Base-by-base conservation (phyloP, 2,113 vertebrate genomes). In the Procapra przewalskii region DNA sequence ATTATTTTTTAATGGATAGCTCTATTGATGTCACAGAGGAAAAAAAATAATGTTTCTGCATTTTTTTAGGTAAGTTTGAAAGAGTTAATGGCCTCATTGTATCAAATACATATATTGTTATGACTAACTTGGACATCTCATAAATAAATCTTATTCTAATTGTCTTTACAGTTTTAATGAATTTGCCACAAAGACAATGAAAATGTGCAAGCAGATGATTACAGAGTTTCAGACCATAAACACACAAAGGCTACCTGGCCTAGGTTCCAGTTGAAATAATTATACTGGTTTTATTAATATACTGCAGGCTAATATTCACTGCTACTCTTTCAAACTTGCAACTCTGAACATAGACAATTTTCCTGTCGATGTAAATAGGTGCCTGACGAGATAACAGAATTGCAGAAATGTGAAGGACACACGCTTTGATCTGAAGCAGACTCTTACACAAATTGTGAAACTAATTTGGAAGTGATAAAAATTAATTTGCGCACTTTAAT, bases 401-500 rank as follows among this genome's bases (percentile, higher is more conserved):
- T 97, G 88, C 82, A 97, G 97, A 95, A 97, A 98, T 97, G 97
- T 98, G 98, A 98, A 95, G 98, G 98, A 96, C 98, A 98, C 98
- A 98, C 98, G 98, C 98, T 98, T 98, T 98, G 97, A 98, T 98
- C 98, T 98, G 98, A 98, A 99, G 98, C 97, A 98, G 98, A 98
- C 98, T 97, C 93, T 94, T 96, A 96, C 97, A 98, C 98, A 99
- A 99, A 98, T 98, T 98, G 98, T 98, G 98, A 99, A 99, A 98
- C 98, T 99, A 98, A 99, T 99, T 99, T 99, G 98, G 97, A 99
- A 99, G 99, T 99, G 99, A 99, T 98, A 99, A 99, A 99, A 99
- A 99, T 99, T 99, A 99, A 99, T 99, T 99, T 99, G 99, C 99
- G 98, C 99, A 98, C 98, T 99, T 99, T 99, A 99, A 99, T 99